Percentiles rank a stretch among this genome's conserved stretches.
These are phyloP conservation scores for Athalia cordata DNA, from an alignment of 2,888 invertebrate genomes.

Conservation along the genomic window DNA sequence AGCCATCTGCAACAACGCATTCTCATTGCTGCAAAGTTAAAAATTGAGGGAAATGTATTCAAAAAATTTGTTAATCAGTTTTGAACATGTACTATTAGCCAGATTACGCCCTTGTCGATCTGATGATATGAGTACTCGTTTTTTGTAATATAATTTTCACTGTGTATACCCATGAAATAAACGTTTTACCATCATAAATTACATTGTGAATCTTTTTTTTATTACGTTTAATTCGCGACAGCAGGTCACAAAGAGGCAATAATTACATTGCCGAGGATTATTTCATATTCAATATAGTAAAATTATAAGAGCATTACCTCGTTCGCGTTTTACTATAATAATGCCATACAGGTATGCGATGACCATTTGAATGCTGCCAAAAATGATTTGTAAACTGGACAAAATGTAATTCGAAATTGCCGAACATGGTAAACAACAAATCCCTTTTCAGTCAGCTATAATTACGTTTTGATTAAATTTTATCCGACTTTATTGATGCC, in stretches of 20 bases:
- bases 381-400: neutral
- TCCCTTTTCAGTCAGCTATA: too few relatives aligned
- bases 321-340: neutral
- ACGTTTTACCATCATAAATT: neutral
- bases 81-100: neutral
- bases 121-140: neutral
- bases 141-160: conserved; percentile 9
- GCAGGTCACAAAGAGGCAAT: neutral
- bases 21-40: too few relatives aligned
- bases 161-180: neutral
- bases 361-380: neutral
- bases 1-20: neutral
- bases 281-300: conserved; percentile 2
- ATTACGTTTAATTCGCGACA: conserved; percentile 2
- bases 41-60: too few relatives aligned
- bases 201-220: neutral
- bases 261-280: conserved; percentile 16
- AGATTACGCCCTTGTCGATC: too few relatives aligned
- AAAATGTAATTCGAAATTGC: too few relatives aligned
- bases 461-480: too few relatives aligned
- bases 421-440: too few relatives aligned
- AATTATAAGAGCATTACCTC: conserved; percentile 4
- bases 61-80: neutral
- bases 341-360: neutral
- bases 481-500: too few relatives aligned